Evolutionary conservation across 2,113 vertebrate species (phyloP), one percentile per base, ranked within the genome.

Genomic region (Ancistrus triradiatus): DNA sequence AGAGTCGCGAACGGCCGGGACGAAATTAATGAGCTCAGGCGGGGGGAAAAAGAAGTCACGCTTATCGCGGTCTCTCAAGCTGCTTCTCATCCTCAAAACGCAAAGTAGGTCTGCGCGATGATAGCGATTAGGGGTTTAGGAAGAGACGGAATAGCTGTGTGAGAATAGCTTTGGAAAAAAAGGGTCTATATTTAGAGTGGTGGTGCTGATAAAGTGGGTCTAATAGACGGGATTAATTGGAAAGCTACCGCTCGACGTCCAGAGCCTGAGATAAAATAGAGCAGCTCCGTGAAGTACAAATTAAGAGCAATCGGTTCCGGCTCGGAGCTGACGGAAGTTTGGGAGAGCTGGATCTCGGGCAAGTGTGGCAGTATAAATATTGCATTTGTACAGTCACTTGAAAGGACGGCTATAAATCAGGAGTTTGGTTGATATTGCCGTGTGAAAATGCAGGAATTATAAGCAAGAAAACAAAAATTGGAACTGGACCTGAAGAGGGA

Each of bases 171-270:
- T n/a, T n/a, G n/a, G n/a, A n/a, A n/a, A n/a, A n/a, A n/a, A n/a
- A 48, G 38, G 51, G 59, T 47, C 37, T 74, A 63, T 70, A 59
- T 63, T 55, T 48, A 63, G 58, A 59, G 49, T 63, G 59, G 50
- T 24, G 28, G 9, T 9, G 10, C 58, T 33, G 63, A 74, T 74
- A 59, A 72, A 61, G 50, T 63, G 52, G 58, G 31, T 61, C 62
- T 69, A 55, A 70, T 67, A 65, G 59, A 33, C 22, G 19, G 58
- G 58, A 76, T 63, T 72, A 72, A 64, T 66, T 70, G 58, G 35
- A 18, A n/a, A 56, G 58, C 51, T 24, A 28, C 14, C 11, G 24
- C 28, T 57, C 44, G 55, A 40, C 22, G 60, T 56, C 64, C 9
- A 2, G 38, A 47, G 57, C n/a, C 2, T 4, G 3, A 52, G 59